These are phyloP conservation scores for Ferdinandea cuprea DNA, from an alignment of 2,888 invertebrate genomes.

Conservation along the genomic window DNA sequence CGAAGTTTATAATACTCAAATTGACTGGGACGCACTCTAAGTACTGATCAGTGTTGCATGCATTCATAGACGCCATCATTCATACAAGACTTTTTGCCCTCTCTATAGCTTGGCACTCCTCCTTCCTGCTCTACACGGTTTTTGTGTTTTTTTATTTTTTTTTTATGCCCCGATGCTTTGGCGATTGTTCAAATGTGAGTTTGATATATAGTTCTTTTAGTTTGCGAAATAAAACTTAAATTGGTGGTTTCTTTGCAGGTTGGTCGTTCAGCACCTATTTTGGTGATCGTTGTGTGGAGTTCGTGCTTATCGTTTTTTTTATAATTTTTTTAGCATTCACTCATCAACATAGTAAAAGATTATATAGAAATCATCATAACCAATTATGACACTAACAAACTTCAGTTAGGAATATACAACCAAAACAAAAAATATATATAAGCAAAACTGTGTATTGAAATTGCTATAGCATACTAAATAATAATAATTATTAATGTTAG, in stretches of 20 bases:
- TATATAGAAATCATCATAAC: too few relatives aligned
- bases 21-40: conserved; percentile 88
- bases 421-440: too few relatives aligned
- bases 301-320: conserved; percentile 10
- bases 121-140: not conserved
- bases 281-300: not conserved
- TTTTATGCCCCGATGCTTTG: conserved; percentile 14
- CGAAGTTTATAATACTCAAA: conserved; percentile 95
- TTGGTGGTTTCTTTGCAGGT: conserved; percentile 28
- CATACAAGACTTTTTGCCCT: conserved; percentile 34
- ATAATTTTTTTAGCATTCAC: conserved; percentile 5
- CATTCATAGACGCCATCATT: conserved; percentile 51
- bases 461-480: conserved; percentile 62
- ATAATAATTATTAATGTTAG: conserved; percentile 71
- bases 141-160: conserved; percentile 20
- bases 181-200: conserved; percentile 59
- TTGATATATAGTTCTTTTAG: not conserved
- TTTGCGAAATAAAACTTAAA: not conserved
- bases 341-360: conserved; percentile 54
- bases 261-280: not conserved
- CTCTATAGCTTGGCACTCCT: conserved; percentile 21
- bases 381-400: conserved; percentile 56
- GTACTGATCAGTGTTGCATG: conserved; percentile 1
- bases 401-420: conserved; percentile 61
- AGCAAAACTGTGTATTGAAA: conserved; percentile 61